phyloP scores from a whole-genome alignment of 1,140 invertebrate genomes.

The Drosophila cardini region DNA sequence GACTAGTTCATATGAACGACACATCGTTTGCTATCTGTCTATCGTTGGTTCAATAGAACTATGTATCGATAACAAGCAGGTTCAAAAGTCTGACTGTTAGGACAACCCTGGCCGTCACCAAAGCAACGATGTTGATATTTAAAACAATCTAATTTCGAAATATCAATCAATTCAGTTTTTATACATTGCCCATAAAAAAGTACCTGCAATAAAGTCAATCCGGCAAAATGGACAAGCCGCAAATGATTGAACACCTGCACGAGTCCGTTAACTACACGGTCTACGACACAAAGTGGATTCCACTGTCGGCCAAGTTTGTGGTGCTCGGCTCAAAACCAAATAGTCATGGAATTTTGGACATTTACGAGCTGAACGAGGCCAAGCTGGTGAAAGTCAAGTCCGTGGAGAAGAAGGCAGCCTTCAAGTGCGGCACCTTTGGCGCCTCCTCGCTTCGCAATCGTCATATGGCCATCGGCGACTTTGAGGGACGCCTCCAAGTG shows the following conservation, averaged over 20 bases:
- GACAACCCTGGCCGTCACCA: conserved; percentile 2
- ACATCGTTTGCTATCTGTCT: neutral
- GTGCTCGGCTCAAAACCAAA: conserved; percentile 93
- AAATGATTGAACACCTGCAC: conserved; percentile 95
- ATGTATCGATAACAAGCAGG: neutral
- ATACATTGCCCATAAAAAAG: conserved; percentile 4
- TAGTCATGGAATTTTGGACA: conserved; percentile 93
- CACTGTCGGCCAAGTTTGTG: conserved; percentile 95
- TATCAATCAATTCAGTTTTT: conserved; percentile 32
- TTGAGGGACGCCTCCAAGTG: conserved; percentile 93
- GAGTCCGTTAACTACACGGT: conserved; percentile 93
- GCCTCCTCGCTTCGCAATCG: conserved; percentile 92
- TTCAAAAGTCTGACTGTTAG: conserved; percentile 1
- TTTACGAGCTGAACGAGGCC: conserved; percentile 92
- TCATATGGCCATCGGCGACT: conserved; percentile 95
- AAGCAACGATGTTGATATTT: conserved; percentile 54
- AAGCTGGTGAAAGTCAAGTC: conserved; percentile 90
- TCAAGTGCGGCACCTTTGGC: conserved; percentile 97
- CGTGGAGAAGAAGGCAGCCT: conserved; percentile 91
- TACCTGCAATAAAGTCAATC: neutral
- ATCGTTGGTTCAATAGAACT: neutral
- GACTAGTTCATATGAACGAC: no score
- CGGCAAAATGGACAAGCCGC: conserved; percentile 89
- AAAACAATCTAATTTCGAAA: conserved; percentile 56
- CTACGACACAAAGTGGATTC: conserved; percentile 98